Evolutionary conservation across 1,140 invertebrate species (phyloP).

Genomic region (Bombus ignitus): DNA sequence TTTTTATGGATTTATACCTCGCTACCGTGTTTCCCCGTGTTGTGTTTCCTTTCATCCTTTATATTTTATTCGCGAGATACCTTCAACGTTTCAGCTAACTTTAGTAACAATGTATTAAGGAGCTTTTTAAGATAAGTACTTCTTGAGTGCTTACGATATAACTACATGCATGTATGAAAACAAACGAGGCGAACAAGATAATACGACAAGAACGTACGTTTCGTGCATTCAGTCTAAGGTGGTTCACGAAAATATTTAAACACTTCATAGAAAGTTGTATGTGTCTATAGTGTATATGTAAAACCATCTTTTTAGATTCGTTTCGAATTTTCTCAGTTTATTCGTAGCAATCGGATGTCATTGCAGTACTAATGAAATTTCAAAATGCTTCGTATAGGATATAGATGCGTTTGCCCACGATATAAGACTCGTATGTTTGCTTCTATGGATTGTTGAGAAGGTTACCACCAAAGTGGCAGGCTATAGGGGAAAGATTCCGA

Average conservation of each 20-base stretch:
- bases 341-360: not conserved
- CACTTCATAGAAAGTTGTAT: not conserved
- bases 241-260: not conserved
- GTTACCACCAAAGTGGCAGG: not conserved
- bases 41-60: not conserved
- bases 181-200: not conserved
- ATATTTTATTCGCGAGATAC: not conserved
- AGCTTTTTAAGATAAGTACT: not conserved
- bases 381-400: not conserved
- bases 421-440: no score
- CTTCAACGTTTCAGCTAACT: not conserved
- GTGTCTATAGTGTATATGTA: no score
- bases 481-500: no score
- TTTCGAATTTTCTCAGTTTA: not conserved
- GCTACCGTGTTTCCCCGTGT: no score
- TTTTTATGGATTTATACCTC: conserved; percentile 13
- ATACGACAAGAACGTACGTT: not conserved
- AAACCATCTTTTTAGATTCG: not conserved
- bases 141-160: no score
- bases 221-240: not conserved
- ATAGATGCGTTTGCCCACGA: not conserved
- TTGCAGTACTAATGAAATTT: not conserved
- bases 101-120: not conserved
- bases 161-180: no score
- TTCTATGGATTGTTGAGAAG: not conserved